Conservation (phyloP, 2,888 invertebrate species). For the Trilocha varians region DNA sequence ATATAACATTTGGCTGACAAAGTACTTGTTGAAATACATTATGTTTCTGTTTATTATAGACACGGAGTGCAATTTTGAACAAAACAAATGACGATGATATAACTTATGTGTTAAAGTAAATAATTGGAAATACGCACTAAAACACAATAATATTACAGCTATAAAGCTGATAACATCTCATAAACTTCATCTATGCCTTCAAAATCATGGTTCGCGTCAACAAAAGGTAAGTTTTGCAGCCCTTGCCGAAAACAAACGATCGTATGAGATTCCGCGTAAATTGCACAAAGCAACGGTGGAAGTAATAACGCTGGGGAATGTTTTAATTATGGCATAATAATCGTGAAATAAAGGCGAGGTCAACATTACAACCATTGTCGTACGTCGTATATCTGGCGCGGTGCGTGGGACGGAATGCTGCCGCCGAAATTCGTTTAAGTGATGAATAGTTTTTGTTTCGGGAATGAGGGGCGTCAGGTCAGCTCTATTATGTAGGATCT, state of each 20-base stretch:
- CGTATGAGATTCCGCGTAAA: slow-evolving; percentile 10
- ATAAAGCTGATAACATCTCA: no score
- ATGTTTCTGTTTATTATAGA: no score
- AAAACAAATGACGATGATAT: no score
- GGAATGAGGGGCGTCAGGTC: not conserved
- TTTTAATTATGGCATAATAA: slow-evolving; percentile 16
- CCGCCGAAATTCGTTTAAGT: slow-evolving; percentile 1
- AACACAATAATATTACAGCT: no score
- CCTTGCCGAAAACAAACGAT: slow-evolving; percentile 2
- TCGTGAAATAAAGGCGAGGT: slow-evolving; percentile 14
- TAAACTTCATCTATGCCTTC: not conserved
- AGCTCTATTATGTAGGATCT: no score
- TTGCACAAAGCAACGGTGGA: slow-evolving; percentile 10
- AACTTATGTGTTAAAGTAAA: no score
- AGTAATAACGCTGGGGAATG: slow-evolving; percentile 18
- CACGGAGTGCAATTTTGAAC: no score
- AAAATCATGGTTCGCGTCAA: not conserved
- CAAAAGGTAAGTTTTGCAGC: not conserved
- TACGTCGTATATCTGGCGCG: slow-evolving; percentile 4
- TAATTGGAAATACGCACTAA: no score
- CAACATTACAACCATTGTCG: slow-evolving; percentile 7
- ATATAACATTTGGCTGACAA: no score
- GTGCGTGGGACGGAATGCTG: slow-evolving; percentile 3
- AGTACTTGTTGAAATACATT: no score
- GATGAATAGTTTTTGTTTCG: slow-evolving; percentile 5